Base-by-base conservation (phyloP, 2,113 vertebrate genomes). In the Nymphicus hollandicus region DNA sequence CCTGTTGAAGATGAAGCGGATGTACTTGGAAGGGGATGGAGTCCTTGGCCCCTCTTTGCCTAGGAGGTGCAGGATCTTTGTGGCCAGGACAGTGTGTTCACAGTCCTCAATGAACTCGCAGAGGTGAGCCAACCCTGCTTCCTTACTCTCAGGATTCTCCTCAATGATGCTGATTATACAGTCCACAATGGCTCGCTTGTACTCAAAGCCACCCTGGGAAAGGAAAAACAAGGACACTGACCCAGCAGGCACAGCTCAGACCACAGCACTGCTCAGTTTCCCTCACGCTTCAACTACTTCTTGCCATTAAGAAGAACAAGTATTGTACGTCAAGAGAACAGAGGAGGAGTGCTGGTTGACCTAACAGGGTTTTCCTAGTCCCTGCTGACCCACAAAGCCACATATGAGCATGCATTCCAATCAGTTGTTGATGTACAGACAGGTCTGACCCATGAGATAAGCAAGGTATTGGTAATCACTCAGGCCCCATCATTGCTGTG, bases 71-170 rank as follows among this genome's bases (percentile, higher is more conserved):
- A 99, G 98, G 96, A 99, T 99, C 97, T 99, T 99, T 9, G 99
- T 99, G 91, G 99, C 99, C 44, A 99, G 97, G 53, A 99, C 99
- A 0, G 99, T 99, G 93, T 99, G 99, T 81, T 99, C 99, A 2
- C 99, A 99, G 97, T 99, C 99, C 94, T 99, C 99, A 4, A 99
- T 99, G 97, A 99, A 99, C 96, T 99, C 99, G 2, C 99, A 99
- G 46, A 99, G 98, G 96, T 99, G 99, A 70, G 99, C 99, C 96
- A 99, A 83, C 28, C 99, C 99, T 0, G 99, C 97, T 93, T 99
- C 99, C 86, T 99, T 99, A 91, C 99, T 99, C 96, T 99, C 99
- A 0, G 99, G 98, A 93, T 99, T 99, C 96, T 99, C 99, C 97
- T 99, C 99, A 11, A 99, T 99, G 96, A 99, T 99, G 97, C 98